Conservation (phyloP, 2,113 vertebrate genomes). For the Eclectus roratus region DNA sequence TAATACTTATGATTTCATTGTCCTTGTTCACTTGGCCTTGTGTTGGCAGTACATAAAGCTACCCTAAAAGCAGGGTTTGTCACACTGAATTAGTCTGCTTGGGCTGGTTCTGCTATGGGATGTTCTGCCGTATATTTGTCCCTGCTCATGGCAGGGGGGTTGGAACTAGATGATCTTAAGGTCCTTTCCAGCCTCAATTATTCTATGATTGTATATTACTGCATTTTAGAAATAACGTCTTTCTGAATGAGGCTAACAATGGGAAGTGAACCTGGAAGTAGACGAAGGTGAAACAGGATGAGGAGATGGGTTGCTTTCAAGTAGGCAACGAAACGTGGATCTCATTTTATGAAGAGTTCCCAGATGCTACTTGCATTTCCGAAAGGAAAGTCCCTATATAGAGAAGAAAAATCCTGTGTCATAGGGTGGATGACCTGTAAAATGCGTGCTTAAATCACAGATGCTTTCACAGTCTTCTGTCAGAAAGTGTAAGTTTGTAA, state of each 20-base stretch:
- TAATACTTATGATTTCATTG: neutral
- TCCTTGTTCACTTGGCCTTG: neutral
- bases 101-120: neutral
- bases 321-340: neutral
- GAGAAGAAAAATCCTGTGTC: neutral
- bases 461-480: neutral
- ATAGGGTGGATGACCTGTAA: neutral
- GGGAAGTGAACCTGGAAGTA: neutral
- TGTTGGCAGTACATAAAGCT: neutral
- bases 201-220: neutral
- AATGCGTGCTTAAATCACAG: neutral
- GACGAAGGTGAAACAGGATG: neutral
- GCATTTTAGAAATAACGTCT: neutral
- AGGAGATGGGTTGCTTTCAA: neutral
- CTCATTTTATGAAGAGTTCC: neutral
- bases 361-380: fast-evolving
- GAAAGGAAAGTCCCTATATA: neutral
- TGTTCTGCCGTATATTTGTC: neutral
- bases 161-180: neutral
- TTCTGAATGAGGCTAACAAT: neutral
- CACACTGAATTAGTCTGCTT: neutral
- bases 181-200: neutral
- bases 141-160: neutral
- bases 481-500: neutral
- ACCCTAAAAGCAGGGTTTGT: neutral